These are phyloP conservation scores for Halotydeus destructor DNA, from an alignment of 1,140 invertebrate species.

Conservation along the genomic window DNA sequence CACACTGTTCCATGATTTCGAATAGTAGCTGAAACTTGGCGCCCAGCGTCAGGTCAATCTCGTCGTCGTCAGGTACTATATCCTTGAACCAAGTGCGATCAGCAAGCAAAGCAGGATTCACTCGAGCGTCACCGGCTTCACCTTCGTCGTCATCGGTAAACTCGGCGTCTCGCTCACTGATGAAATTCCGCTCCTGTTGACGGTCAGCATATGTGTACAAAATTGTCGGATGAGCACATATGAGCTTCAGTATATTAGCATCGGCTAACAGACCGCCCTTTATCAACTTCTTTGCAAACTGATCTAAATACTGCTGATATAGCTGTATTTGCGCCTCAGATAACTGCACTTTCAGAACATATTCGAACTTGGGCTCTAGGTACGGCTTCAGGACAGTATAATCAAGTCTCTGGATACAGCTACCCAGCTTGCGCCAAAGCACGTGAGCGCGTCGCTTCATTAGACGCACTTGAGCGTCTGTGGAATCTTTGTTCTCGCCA, in stretches of 20 bases:
- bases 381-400: slow-evolving; percentile 69
- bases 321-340: slow-evolving; percentile 65
- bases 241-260: slow-evolving; percentile 53
- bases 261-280: slow-evolving; percentile 80
- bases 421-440: slow-evolving; percentile 62
- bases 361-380: slow-evolving; percentile 73
- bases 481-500: slow-evolving; percentile 27
- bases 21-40: slow-evolving; percentile 89
- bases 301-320: slow-evolving; percentile 10
- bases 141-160: not conserved
- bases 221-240: slow-evolving; percentile 98
- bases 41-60: slow-evolving; percentile 71
- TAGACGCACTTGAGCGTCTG: slow-evolving; percentile 34
- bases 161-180: not conserved
- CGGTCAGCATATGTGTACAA: slow-evolving; percentile 24
- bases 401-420: slow-evolving; percentile 74
- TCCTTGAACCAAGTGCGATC: slow-evolving; percentile 43
- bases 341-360: slow-evolving; percentile 68
- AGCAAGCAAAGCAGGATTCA: not conserved
- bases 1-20: slow-evolving; percentile 70
- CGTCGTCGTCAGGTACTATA: slow-evolving; percentile 61
- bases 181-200: not conserved
- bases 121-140: not conserved
- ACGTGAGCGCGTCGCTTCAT: slow-evolving; percentile 79
- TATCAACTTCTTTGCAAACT: not conserved